Conservation (phyloP, 2,797 vertebrate genomes). For the Danio jaintianensis region DNA sequence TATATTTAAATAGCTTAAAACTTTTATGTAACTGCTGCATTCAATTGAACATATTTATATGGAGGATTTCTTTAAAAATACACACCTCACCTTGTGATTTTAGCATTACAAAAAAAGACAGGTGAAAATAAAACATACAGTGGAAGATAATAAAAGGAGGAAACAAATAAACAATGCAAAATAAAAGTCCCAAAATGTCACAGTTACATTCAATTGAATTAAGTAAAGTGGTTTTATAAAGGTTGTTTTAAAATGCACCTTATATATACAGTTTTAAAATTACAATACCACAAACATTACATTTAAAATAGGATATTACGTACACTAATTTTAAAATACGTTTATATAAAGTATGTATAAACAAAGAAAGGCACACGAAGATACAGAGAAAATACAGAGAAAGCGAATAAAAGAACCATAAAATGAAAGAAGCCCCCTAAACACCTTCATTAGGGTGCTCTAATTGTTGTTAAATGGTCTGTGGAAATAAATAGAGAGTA, state of each 20-base stretch:
- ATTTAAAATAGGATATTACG: background rate
- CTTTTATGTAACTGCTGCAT: no score
- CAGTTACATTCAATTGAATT: background rate
- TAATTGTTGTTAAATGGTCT: conserved; percentile 16
- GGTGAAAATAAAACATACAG: no score
- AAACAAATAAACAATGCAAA: no score
- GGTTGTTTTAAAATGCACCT: background rate
- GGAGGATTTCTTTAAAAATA: no score
- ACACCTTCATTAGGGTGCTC: background rate
- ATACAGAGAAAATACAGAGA: background rate
- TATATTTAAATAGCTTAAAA: no score
- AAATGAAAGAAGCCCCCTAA: background rate
- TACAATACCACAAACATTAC: background rate
- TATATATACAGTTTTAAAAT: background rate
- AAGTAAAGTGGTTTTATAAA: background rate
- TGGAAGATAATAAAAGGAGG: no score
- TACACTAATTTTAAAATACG: no score
- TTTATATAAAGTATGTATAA: background rate
- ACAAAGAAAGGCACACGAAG: background rate
- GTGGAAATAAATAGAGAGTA: conserved; percentile 26
- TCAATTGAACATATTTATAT: no score
- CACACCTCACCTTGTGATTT: no score
- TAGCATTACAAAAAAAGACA: no score
- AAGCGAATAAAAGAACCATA: background rate
- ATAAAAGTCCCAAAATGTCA: no score